A percentile compares a stretch with the other conserved stretches of the same genome.
Conservation (phyloP, 2,113 vertebrate genomes). For the Pseudorectes ferrugineus region DNA sequence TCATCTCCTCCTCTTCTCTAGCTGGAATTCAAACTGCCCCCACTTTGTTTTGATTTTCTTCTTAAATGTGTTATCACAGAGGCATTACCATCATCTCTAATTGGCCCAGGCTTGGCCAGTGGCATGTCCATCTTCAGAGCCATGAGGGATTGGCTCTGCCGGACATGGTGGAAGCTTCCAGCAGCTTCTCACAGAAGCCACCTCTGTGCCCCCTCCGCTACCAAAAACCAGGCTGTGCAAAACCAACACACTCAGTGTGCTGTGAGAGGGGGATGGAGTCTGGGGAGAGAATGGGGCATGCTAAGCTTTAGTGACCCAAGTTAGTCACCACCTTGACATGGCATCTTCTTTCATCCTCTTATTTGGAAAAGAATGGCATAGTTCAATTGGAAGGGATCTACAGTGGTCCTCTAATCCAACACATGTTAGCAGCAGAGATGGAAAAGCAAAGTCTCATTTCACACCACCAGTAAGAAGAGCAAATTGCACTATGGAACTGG, state of each 20-base stretch:
- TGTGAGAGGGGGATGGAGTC: background rate
- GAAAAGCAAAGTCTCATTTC: background rate
- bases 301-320: background rate
- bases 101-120: too few relatives aligned
- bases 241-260: background rate
- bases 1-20: background rate
- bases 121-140: too few relatives aligned
- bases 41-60: too few relatives aligned
- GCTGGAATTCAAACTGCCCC: too few relatives aligned
- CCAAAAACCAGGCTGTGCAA: background rate
- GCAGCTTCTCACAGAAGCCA: too few relatives aligned
- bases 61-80: too few relatives aligned
- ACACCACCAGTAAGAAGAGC: background rate
- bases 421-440: background rate
- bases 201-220: background rate
- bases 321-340: rapidly evolving
- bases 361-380: background rate
- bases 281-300: background rate
- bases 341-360: background rate
- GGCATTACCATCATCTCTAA: too few relatives aligned
- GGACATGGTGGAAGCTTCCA: too few relatives aligned
- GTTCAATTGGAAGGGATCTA: background rate
- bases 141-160: too few relatives aligned
- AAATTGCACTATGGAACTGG: background rate
- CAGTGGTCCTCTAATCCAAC: background rate